Base-by-base conservation (phyloP, 2,888 invertebrate genomes). In the Zaprionus lineosus region DNA sequence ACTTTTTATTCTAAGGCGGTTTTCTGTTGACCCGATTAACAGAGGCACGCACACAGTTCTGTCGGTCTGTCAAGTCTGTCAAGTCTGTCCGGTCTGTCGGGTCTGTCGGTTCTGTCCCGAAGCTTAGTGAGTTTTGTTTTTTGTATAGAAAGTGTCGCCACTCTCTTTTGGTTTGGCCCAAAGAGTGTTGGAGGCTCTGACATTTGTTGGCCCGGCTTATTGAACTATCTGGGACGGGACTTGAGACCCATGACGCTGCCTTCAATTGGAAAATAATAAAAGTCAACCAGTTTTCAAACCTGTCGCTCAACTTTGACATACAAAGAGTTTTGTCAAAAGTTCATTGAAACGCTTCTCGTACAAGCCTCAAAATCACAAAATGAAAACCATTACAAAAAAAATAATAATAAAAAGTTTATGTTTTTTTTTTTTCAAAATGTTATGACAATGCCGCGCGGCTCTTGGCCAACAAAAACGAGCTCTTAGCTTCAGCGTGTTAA, bases 141-240 rank as follows among this genome's bases (percentile, higher is more conserved):
- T n/a, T n/a, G n/a, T n/a, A n/a, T 75, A 73, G 75, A 73, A 73
- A 73, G 73, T 73, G 75, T 73, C 75, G 72, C 73, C 75, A 58
- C 75, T 73, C 63, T 73, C 72, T 65, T 51, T 70, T 37, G 9
- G 19, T 19, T 15, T 21, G 39, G 26, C 24, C 19, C 21, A 37
- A 28, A 34, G 19, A 36, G 40, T 5, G 41, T 34, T 52, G 15
- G 16, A 15, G 31, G 16, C 46, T 59, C 31, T 67, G 68, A 60
- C 67, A 60, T 60, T 66, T 65, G 44, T 37, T 53, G 50, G 40
- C 34, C 33, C 46, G 47, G 46, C 64, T 67, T 52, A 67, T 69
- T 69, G 64, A 69, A 48, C 63, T 40, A 18, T 21, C 37, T 44
- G 8, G 18, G 37, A 3, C 7, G 18, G 37, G 56, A n/a, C 24